Conservation (phyloP, 2,888 invertebrate genomes). For the Pandemis heparana region DNA sequence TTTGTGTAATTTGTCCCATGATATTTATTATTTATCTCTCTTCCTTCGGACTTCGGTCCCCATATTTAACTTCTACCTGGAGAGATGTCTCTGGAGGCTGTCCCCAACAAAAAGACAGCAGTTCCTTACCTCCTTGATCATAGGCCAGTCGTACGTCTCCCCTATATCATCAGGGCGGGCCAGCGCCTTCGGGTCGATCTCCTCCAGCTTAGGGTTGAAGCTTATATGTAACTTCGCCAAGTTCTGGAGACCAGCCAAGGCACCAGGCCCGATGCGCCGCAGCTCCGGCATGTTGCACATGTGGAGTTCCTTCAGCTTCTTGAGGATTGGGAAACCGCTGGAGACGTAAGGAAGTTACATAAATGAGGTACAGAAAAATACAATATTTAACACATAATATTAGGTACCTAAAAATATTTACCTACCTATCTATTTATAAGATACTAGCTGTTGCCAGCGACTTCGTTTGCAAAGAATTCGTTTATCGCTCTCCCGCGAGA, state of each 20-base stretch:
- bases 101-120: not conserved
- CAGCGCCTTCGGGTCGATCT: slow-evolving; percentile 88
- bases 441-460: no score
- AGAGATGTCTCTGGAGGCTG: no score
- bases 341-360: slow-evolving; percentile 46
- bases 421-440: no score
- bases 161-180: slow-evolving; percentile 79
- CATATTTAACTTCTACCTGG: no score
- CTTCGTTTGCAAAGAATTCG: no score
- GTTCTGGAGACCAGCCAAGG: slow-evolving; percentile 70
- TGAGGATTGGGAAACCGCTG: slow-evolving; percentile 88
- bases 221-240: slow-evolving; percentile 86
- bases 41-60: no score
- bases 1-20: no score
- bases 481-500: no score
- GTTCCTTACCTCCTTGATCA: slow-evolving; percentile 85
- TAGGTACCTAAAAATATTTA: no score
- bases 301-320: slow-evolving; percentile 87
- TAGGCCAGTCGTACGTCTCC: slow-evolving; percentile 87
- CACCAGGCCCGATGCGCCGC: slow-evolving; percentile 82
- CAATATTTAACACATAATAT: no score
- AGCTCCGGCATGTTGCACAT: slow-evolving; percentile 89
- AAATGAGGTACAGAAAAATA: not conserved
- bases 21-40: no score
- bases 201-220: slow-evolving; percentile 86